These are phyloP conservation scores for Balaenoptera acutorostrata DNA, from an alignment of 2,113 vertebrate species.

Conservation along the genomic window DNA sequence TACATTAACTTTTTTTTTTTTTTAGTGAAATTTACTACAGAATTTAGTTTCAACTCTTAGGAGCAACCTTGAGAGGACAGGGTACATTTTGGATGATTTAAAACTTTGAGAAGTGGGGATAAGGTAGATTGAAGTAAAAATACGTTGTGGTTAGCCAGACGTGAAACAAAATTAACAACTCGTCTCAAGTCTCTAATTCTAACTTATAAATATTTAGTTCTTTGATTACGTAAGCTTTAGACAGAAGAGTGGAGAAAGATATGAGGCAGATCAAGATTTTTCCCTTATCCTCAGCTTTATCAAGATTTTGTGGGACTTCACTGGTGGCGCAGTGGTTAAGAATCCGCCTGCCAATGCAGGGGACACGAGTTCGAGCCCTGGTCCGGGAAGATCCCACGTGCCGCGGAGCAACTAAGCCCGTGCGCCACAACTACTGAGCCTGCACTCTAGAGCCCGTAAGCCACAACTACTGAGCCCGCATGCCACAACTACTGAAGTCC, in stretches of 20 bases:
- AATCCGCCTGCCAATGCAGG: no score
- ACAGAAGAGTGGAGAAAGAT: background rate
- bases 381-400: no score
- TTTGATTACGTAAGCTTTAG: background rate
- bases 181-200: background rate
- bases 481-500: no score
- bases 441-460: no score
- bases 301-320: background rate
- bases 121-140: constrained; percentile 9
- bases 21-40: background rate
- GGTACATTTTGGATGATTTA: background rate
- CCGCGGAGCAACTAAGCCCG: no score
- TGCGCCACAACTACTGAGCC: no score
- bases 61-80: background rate
- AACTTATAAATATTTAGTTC: background rate
- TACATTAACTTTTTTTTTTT: background rate
- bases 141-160: background rate
- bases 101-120: background rate
- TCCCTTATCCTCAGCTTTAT: background rate
- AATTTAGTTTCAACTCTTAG: background rate
- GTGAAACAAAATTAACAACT: background rate
- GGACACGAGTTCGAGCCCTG: no score
- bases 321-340: no score
- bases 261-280: background rate
- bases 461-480: no score